phyloP scores from a whole-genome alignment of 2,797 vertebrate species.

The Sebastes hubbsi region DNA sequence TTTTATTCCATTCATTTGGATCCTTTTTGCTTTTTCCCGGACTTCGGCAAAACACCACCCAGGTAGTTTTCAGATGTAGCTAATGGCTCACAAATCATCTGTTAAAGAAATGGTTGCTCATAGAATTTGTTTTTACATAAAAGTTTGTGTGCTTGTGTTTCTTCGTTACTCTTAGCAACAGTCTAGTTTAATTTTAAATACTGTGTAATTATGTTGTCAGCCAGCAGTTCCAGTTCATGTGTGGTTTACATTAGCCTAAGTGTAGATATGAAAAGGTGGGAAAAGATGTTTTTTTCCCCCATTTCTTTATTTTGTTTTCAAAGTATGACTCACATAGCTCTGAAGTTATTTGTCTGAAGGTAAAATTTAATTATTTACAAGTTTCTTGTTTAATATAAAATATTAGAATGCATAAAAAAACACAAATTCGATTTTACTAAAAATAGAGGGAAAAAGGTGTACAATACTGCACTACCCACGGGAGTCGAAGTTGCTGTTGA shows the following conservation, averaged over 20 bases:
- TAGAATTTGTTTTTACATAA: background rate
- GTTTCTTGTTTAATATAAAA: background rate
- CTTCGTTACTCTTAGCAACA: conserved; percentile 4
- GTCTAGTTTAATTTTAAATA: background rate
- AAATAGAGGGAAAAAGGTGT: background rate
- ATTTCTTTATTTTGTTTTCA: background rate
- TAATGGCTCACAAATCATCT: background rate
- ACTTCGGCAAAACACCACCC: background rate
- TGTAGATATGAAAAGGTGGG: background rate
- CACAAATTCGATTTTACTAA: background rate
- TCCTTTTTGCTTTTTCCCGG: background rate
- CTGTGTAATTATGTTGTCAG: background rate
- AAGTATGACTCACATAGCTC: background rate
- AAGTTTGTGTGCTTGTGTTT: background rate
- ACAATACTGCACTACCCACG: background rate
- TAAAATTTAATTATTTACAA: background rate
- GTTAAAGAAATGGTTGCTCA: background rate
- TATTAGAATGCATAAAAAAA: background rate
- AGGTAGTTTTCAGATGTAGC: background rate
- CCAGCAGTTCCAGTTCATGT: background rate
- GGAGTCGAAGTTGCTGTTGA: background rate
- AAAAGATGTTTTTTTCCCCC: background rate
- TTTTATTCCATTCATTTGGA: background rate
- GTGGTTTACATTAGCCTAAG: background rate
- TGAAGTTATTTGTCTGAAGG: background rate